Percentiles rank a stretch among this genome's conserved stretches.
These are phyloP conservation scores for Heterotilapia buettikoferi DNA, from an alignment of 2,113 vertebrate species.

Conservation along the genomic window DNA sequence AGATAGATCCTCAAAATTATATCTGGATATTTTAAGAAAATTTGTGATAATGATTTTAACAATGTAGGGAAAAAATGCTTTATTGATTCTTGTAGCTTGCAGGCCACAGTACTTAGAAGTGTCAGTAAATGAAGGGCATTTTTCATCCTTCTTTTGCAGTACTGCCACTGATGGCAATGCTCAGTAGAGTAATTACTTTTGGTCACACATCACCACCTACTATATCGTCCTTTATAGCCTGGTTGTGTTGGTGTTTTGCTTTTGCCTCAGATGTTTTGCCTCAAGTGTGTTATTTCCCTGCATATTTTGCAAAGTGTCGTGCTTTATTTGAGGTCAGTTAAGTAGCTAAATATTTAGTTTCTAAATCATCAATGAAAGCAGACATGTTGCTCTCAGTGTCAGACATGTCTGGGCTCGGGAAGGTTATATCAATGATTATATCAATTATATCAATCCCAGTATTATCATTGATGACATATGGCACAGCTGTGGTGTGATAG, in stretches of 20 bases:
- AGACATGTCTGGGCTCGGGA: not conserved
- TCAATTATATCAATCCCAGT: too few relatives aligned
- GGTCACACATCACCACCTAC: not conserved
- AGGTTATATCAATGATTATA: not conserved
- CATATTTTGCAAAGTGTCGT: not conserved
- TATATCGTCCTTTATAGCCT: not conserved
- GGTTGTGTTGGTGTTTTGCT: not conserved
- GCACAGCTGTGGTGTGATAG: not conserved
- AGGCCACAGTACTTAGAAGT: accelerated
- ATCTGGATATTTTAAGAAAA: not conserved
- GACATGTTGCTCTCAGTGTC: not conserved
- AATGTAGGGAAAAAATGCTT: not conserved
- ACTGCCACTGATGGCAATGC: accelerated
- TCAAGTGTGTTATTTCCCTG: not conserved
- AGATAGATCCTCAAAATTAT: not conserved
- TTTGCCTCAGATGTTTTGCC: not conserved
- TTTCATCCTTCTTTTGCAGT: not conserved
- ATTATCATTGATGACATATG: not conserved
- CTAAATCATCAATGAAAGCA: not conserved
- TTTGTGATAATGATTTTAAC: not conserved
- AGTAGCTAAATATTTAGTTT: not conserved
- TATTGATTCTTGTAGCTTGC: not conserved
- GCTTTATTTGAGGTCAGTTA: not conserved
- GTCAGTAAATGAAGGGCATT: not conserved
- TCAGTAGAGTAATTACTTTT: not conserved